These are phyloP conservation scores for Therioaphis trifolii DNA, from an alignment of 2,888 invertebrate species.

Conservation along the genomic window DNA sequence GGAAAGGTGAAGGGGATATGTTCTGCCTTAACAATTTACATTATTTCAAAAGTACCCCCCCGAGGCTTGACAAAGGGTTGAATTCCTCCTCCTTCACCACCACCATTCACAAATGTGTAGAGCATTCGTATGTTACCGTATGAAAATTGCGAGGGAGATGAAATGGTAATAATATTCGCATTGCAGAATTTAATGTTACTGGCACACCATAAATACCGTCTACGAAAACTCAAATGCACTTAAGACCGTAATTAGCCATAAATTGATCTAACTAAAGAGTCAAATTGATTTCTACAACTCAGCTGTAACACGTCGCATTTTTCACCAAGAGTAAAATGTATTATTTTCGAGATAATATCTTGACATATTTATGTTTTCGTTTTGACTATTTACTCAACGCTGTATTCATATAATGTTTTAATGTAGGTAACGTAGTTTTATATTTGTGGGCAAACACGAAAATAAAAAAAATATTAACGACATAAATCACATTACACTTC, in stretches of 20 bases:
- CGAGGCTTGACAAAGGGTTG: conserved; percentile 44
- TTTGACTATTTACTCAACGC: too few relatives aligned
- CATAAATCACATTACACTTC: too few relatives aligned
- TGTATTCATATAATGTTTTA: too few relatives aligned
- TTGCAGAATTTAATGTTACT: not conserved
- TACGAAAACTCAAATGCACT: not conserved
- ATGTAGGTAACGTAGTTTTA: too few relatives aligned
- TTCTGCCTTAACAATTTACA: conserved; percentile 44
- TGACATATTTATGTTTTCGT: too few relatives aligned
- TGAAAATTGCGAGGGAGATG: conserved; percentile 35
- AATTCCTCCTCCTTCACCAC: not conserved
- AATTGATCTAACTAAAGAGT: not conserved
- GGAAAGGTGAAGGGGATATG: not conserved
- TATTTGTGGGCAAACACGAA: too few relatives aligned
- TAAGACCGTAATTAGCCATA: not conserved
- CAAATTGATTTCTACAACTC: not conserved
- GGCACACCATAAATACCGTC: not conserved
- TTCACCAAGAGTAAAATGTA: too few relatives aligned
- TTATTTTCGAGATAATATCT: too few relatives aligned
- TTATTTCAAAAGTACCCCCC: conserved; percentile 42
- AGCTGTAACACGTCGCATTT: too few relatives aligned
- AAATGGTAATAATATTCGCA: conserved; percentile 24
- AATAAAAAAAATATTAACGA: too few relatives aligned
- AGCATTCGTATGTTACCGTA: conserved; percentile 32
- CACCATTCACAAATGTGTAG: conserved; percentile 11